Conservation (phyloP, 2,113 vertebrate species). For the Chaenogobius annularis region DNA sequence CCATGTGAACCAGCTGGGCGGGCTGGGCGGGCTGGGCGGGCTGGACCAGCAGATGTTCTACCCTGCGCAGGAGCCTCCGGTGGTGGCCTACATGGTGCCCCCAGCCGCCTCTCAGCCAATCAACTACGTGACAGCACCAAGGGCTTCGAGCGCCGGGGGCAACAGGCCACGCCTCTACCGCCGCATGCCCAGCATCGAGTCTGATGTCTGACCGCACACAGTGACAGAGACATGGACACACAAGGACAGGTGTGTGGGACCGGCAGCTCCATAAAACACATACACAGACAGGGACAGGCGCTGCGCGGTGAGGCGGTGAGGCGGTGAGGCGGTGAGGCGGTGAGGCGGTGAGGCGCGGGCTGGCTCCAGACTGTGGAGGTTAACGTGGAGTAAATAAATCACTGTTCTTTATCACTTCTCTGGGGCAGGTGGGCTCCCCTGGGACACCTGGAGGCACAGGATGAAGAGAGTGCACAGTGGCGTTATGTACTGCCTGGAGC, state of each 20-base stretch:
- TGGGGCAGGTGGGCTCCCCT: constrained; percentile 38
- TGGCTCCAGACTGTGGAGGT: constrained; percentile 38
- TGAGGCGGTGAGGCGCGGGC: constrained; percentile 11
- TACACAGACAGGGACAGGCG: constrained; percentile 18
- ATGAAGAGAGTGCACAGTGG: constrained; percentile 51
- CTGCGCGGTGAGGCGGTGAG: too few relatives aligned
- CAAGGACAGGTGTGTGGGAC: constrained; percentile 53
- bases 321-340: constrained; percentile 2
- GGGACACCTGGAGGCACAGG: constrained; percentile 58
- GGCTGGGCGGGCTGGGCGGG: constrained; percentile 64
- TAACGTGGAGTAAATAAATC: constrained; percentile 52
- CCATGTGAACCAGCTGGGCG: constrained; percentile 65
- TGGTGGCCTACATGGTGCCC: constrained; percentile 94
- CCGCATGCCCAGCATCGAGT: constrained; percentile 99
- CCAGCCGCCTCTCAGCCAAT: constrained; percentile 86
- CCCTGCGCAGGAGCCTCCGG: constrained; percentile 83
- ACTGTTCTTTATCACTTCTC: constrained; percentile 46
- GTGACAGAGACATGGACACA: constrained; percentile 41
- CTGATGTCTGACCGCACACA: constrained; percentile 86
- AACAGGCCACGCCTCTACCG: constrained; percentile 92
- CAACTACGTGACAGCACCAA: constrained; percentile 86
- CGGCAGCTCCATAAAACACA: constrained; percentile 49
- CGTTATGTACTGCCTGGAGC: constrained; percentile 50
- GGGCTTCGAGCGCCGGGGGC: constrained; percentile 92
- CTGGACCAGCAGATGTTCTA: constrained; percentile 77